Evolutionary conservation across 2,113 vertebrate species (phyloP).

Genomic region (Candoia aspera): DNA sequence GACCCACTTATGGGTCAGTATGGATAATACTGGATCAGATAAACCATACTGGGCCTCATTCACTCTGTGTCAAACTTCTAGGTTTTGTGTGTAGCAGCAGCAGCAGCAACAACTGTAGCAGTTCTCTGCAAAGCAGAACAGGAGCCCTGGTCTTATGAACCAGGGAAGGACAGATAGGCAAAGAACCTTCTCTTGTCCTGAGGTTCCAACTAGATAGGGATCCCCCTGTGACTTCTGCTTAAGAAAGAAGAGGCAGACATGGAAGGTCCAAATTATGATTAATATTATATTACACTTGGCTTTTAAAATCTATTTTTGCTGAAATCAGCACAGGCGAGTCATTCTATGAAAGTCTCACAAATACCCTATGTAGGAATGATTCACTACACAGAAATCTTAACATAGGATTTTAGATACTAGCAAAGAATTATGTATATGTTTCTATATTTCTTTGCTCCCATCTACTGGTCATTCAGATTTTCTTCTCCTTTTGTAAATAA

Average conservation of each 20-base stretch:
- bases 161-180: not conserved
- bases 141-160: not conserved
- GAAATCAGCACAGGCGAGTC: not conserved
- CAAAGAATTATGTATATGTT: too few relatives aligned
- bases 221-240: not conserved
- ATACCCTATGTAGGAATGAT: too few relatives aligned
- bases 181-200: not conserved
- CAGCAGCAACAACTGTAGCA: not conserved
- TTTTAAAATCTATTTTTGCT: not conserved
- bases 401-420: too few relatives aligned
- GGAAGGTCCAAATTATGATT: not conserved
- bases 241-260: not conserved
- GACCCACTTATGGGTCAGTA: not conserved
- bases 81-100: not conserved
- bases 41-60: not conserved
- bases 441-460: too few relatives aligned
- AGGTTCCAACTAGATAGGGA: not conserved
- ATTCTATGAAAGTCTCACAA: too few relatives aligned
- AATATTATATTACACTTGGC: not conserved
- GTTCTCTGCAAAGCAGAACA: not conserved
- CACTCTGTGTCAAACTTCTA: not conserved
- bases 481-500: too few relatives aligned
- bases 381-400: too few relatives aligned
- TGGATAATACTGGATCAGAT: not conserved
- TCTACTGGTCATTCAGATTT: too few relatives aligned